These are phyloP conservation scores for Oscheius sp. DNA, from an alignment of 2,888 invertebrate genomes.

Conservation along the genomic window DNA sequence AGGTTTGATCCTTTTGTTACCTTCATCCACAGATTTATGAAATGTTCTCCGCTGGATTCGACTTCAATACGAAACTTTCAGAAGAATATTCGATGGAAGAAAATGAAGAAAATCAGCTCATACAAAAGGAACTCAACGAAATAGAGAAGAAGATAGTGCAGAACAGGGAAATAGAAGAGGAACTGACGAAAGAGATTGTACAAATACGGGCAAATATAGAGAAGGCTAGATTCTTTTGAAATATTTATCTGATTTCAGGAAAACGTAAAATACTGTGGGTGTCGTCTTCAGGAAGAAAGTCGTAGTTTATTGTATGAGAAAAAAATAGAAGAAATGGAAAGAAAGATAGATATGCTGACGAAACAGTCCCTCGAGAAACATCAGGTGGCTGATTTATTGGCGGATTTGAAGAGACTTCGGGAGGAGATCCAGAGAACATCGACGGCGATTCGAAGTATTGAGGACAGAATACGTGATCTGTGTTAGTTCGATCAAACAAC, in stretches of 20 bases:
- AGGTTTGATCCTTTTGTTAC: too few species aligned
- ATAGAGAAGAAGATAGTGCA: not conserved
- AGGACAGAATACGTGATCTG: not conserved
- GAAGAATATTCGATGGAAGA: not conserved
- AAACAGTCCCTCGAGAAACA: not conserved
- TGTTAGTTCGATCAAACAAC: not conserved
- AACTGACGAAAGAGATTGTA: conserved; percentile 4
- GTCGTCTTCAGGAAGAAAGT: conserved; percentile 4
- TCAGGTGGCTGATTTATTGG: not conserved
- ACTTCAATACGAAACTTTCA: not conserved
- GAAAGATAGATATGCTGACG: not conserved
- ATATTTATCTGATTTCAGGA: too few species aligned
- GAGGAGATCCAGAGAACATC: conserved; percentile 11
- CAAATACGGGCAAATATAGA: not conserved
- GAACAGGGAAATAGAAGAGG: not conserved
- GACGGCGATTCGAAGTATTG: not conserved
- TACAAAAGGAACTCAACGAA: not conserved
- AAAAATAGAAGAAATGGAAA: not conserved
- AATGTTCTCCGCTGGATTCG: conserved; percentile 7
- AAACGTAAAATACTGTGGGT: not conserved
- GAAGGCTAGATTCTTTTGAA: not conserved
- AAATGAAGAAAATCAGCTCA: too few species aligned
- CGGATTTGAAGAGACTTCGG: conserved; percentile 5
- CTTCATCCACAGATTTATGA: not conserved
- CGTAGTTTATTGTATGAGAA: too few species aligned